phyloP scores from a whole-genome alignment of 2,113 vertebrate species.

The Lagenorhynchus albirostris region DNA sequence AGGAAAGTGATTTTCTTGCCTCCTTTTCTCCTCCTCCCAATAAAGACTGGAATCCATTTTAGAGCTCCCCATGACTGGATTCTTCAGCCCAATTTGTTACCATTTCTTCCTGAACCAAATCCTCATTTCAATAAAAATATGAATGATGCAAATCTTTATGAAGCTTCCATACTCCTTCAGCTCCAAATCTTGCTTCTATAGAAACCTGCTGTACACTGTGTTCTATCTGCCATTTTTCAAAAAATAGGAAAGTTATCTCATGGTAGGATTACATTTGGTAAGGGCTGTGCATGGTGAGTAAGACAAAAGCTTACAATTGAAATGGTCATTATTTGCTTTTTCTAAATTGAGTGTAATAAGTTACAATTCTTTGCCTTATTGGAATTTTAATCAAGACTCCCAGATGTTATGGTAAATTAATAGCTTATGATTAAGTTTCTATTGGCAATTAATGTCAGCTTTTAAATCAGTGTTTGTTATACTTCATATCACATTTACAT shows the following conservation, averaged over 20 bases:
- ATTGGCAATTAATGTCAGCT: neutral
- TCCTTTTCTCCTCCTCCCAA: neutral
- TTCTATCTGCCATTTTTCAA: neutral
- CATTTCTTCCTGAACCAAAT: neutral
- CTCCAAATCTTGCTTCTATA: neutral
- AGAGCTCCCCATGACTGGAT: neutral
- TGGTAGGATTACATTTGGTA: neutral
- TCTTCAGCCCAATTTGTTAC: neutral
- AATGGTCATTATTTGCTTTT: neutral
- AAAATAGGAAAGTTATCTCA: neutral
- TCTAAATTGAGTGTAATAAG: neutral
- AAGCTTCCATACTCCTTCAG: neutral
- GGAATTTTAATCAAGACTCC: slow-evolving; percentile 12
- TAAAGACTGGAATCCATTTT: neutral
- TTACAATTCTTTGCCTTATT: neutral
- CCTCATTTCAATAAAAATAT: neutral
- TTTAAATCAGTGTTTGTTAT: slow-evolving; percentile 21
- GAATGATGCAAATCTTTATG: neutral
- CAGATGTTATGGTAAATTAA: neutral
- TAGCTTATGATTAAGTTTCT: neutral
- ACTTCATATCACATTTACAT: slow-evolving; percentile 3
- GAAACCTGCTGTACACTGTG: neutral
- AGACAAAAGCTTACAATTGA: neutral
- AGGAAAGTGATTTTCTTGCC: neutral
- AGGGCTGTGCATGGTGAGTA: neutral